These are phyloP conservation scores for Chrysolina haemoptera DNA, from an alignment of 2,888 invertebrate species.

Conservation along the genomic window DNA sequence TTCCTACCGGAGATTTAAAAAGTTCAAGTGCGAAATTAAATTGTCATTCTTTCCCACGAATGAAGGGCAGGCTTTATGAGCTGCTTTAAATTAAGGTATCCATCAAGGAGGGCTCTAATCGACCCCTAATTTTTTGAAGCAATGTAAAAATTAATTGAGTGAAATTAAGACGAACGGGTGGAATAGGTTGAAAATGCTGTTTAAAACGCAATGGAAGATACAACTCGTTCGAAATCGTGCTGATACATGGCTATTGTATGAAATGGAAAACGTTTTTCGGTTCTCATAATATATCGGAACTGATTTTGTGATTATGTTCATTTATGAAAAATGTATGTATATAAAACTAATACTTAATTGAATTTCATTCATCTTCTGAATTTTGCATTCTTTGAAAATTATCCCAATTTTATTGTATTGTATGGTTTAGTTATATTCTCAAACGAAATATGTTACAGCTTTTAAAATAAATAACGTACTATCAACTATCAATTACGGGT, in stretches of 20 bases:
- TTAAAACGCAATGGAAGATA: neutral
- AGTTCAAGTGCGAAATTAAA: slow-evolving; percentile 58
- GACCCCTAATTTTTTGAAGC: slow-evolving; percentile 50
- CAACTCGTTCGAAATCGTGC: too few species aligned
- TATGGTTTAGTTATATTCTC: too few species aligned
- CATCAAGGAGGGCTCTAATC: slow-evolving; percentile 54
- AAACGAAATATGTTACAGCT: too few species aligned
- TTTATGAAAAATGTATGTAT: neutral
- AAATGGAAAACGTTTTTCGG: neutral
- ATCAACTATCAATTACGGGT: too few species aligned
- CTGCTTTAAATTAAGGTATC: slow-evolving; percentile 58
- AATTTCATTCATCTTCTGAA: too few species aligned
- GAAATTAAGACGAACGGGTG: slow-evolving; percentile 35
- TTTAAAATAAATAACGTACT: too few species aligned
- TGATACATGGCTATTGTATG: neutral
- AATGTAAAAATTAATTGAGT: slow-evolving; percentile 46
- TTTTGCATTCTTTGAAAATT: too few species aligned
- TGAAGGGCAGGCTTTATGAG: slow-evolving; percentile 51
- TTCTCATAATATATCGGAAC: neutral
- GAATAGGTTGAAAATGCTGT: neutral
- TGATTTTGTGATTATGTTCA: neutral
- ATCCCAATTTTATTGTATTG: too few species aligned
- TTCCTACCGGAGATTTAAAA: slow-evolving; percentile 63
- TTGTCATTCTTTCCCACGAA: slow-evolving; percentile 55
- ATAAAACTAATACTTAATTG: too few species aligned